Conservation (phyloP, 2,888 invertebrate species). For the Corythucha ciliata region DNA sequence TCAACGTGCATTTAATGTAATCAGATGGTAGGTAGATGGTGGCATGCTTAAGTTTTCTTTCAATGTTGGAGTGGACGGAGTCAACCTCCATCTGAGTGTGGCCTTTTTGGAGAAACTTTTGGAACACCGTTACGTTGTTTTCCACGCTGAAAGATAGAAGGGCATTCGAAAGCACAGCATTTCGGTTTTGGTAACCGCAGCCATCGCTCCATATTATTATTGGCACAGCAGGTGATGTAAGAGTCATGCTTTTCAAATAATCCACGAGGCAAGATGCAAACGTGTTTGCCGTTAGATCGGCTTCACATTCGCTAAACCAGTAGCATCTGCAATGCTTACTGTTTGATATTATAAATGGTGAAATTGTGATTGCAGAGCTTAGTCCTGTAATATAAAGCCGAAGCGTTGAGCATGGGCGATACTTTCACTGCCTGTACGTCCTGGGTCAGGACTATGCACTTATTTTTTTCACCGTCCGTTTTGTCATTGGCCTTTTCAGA, state of each 20-base stretch:
- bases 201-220: constrained; percentile 7
- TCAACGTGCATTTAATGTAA: not conserved
- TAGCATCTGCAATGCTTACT: constrained; percentile 1
- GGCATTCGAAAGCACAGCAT: constrained; percentile 1
- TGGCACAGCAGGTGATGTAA: not conserved
- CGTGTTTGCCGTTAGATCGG: not conserved
- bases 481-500: not conserved
- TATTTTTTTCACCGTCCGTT: not conserved
- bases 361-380: constrained; percentile 10
- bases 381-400: constrained; percentile 11
- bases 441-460: not conserved
- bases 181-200: constrained; percentile 2
- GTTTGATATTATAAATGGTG: not conserved
- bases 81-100: no score
- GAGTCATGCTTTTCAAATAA: no score
- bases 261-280: not conserved
- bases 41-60: not conserved
- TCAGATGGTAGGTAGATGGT: not conserved
- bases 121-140: not conserved
- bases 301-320: constrained; percentile 4
- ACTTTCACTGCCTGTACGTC: constrained; percentile 3
- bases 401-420: constrained; percentile 5
- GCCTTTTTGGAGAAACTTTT: no score
- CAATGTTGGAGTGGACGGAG: not conserved
- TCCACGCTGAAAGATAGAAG: not conserved